Evolutionary conservation across 2,888 invertebrate species (phyloP), one percentile per base, ranked within the genome.

Genomic region (Caenorhabditis sp.): DNA sequence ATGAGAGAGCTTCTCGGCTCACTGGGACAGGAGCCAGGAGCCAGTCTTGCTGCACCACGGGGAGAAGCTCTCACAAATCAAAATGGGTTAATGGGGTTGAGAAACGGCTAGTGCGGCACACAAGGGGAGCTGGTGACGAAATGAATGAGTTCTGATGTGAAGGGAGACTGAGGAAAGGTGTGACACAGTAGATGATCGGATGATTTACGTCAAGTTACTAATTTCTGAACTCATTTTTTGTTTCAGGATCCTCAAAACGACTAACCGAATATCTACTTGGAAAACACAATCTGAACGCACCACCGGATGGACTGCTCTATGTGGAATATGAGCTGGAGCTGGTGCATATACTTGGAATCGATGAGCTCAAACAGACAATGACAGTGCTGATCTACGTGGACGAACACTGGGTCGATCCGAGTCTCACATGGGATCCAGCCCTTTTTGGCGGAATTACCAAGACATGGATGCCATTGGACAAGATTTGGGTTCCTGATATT

Each of bases 401-500:
- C 69, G 89, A 90, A 93, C 94, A 95, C 84, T 96, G 96, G 96
- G 95, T 94, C 40, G 96, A 96, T 92, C 94, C 95, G 87, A 96
- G 96, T 89, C 93, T 96, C 53, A 94, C 94, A 84, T 96, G 96
- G 96, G 95, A 96, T 92, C 94, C 94, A 2, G 95, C 95, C 9
- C 95, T 96, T 77, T 96, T 95, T 90, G 95, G 95, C 13, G 96
- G 95, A 11, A 95, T 96, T 84, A 94, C 94, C 86, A 96, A 96
- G 58, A 95, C 96, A 65, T 94, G 96, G 91, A 94, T 96, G 90
- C 96, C 96, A 0, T 95, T 94, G 92, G 94, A 95, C 88, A 94
- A 95, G 82, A 95, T 96, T 35, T 96, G 96, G 96, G 94, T 95
- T 87, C 96, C 96, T 0, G 96, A 96, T 92, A 95, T 96, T 68